Percentiles rank a stretch among this genome's conserved stretches.
These are phyloP conservation scores for Andricus grossulariae DNA, from an alignment of 1,140 invertebrate genomes.

Conservation along the genomic window DNA sequence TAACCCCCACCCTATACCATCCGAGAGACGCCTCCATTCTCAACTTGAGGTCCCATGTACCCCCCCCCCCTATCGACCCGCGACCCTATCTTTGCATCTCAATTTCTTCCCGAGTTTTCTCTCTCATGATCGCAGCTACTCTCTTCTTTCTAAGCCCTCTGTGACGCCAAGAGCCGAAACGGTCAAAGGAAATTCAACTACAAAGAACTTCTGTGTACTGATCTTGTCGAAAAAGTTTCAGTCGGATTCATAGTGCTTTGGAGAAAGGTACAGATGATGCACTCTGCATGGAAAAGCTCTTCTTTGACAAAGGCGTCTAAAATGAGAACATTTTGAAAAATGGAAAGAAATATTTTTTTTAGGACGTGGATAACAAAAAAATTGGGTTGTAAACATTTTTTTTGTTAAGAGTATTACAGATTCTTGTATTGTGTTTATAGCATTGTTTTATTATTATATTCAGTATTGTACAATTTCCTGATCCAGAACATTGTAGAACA, in stretches of 20 bases:
- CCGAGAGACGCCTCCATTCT: conserved; percentile 10
- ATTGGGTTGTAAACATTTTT: no score
- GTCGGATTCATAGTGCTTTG: not conserved
- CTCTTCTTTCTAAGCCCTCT: not conserved
- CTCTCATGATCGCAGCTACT: not conserved
- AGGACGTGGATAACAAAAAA: no score
- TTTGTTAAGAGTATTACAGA: no score
- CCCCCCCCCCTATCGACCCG: not conserved
- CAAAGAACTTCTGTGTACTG: conserved; percentile 12
- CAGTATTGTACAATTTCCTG: no score
- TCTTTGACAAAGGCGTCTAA: no score
- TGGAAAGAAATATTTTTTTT: no score
- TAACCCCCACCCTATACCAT: conserved; percentile 42
- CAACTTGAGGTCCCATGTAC: conserved; percentile 13
- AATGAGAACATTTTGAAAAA: no score
- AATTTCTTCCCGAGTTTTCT: not conserved
- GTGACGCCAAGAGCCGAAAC: not conserved
- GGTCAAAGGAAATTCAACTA: conserved; percentile 10
- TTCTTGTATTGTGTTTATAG: no score
- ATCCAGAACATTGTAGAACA: no score
- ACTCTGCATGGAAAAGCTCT: no score
- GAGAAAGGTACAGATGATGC: not conserved
- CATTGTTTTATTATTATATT: no score
- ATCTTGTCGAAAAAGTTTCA: conserved; percentile 8
- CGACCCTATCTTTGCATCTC: not conserved